Percentiles rank a stretch among this genome's conserved stretches.
phyloP scores from a whole-genome alignment of 1,140 invertebrate species.

The Battus philenor region DNA sequence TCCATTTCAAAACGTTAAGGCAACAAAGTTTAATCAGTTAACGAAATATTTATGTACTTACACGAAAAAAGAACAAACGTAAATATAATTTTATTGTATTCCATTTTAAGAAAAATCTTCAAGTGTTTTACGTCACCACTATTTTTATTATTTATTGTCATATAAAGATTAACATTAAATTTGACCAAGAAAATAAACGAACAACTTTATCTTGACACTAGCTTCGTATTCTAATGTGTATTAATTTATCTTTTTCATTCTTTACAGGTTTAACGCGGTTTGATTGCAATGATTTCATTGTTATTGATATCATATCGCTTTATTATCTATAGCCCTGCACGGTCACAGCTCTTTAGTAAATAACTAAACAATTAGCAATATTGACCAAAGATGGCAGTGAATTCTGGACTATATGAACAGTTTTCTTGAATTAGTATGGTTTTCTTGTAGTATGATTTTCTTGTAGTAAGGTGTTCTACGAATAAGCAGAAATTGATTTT shows the following conservation, averaged over 20 bases:
- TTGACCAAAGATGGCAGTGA: too few species aligned
- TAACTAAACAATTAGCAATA: too few species aligned
- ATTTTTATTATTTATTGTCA: neutral
- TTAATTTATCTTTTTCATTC: constrained; percentile 18
- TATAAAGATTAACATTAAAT: neutral
- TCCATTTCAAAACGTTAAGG: too few species aligned
- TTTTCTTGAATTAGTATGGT: too few species aligned
- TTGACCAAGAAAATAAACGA: too few species aligned
- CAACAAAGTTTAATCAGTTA: too few species aligned
- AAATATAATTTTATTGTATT: constrained; percentile 3
- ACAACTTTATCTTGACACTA: too few species aligned
- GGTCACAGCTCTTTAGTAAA: constrained; percentile 1
- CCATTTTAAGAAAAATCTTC: constrained; percentile 2
- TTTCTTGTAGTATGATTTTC: too few species aligned
- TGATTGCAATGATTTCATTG: constrained; percentile 34
- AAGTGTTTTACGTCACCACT: neutral
- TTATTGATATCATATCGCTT: constrained; percentile 20
- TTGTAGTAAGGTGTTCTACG: too few species aligned
- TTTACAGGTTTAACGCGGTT: constrained; percentile 23
- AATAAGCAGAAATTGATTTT: too few species aligned
- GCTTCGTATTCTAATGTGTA: constrained; percentile 8
- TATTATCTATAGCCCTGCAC: constrained; percentile 9
- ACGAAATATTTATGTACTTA: too few species aligned
- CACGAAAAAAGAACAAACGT: neutral
- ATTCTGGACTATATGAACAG: too few species aligned